Evolutionary conservation across 1,140 invertebrate genomes (phyloP).

Genomic region (Brachionus rotundiformis): DNA sequence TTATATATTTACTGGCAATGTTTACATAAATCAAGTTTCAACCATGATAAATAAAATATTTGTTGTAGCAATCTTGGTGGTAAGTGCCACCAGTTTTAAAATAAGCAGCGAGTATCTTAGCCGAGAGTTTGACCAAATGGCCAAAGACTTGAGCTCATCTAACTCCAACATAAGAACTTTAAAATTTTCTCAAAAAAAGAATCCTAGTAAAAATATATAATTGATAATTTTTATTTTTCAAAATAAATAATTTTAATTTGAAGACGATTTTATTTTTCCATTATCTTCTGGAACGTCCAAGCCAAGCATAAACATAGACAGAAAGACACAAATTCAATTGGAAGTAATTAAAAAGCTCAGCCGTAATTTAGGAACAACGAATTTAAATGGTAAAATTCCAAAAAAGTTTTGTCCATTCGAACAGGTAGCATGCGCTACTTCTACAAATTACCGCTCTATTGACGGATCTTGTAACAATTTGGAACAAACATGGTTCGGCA

Average conservation of each 20-base stretch:
- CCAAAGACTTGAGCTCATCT: background rate
- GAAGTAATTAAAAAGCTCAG: background rate
- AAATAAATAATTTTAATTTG: background rate
- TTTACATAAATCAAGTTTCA: background rate
- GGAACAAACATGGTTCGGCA: slow-evolving; percentile 3
- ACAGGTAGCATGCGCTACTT: background rate
- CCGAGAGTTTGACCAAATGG: background rate
- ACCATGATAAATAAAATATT: background rate
- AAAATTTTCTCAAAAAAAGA: background rate
- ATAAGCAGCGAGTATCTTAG: background rate
- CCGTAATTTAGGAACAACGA: background rate
- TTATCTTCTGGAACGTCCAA: slow-evolving; percentile 20
- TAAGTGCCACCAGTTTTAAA: background rate
- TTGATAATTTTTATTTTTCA: background rate
- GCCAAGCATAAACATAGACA: background rate
- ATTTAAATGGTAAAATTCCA: slow-evolving; percentile 24
- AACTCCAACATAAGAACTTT: slow-evolving; percentile 27
- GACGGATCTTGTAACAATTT: slow-evolving; percentile 51
- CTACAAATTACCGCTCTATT: background rate
- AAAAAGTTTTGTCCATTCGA: slow-evolving; percentile 45
- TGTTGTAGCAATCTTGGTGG: background rate
- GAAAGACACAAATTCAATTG: background rate
- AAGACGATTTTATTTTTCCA: slow-evolving; percentile 3
- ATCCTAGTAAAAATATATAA: background rate
- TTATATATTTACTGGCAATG: too few species aligned